Percentiles rank a stretch among this genome's conserved stretches.
These are phyloP conservation scores for Drosophila oshimai DNA, from an alignment of 1,140 invertebrate species.

Conservation along the genomic window DNA sequence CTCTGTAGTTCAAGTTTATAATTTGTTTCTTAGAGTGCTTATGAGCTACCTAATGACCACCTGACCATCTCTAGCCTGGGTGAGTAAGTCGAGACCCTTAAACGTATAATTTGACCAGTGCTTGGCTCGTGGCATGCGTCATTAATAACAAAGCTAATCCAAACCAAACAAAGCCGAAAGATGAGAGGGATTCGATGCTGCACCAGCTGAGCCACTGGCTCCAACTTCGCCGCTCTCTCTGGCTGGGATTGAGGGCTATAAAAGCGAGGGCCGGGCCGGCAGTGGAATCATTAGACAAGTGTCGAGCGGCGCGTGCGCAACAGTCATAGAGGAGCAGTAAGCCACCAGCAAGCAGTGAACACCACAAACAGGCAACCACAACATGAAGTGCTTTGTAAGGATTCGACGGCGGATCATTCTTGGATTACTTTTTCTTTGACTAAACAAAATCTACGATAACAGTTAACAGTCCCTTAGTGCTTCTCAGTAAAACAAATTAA, in stretches of 20 bases:
- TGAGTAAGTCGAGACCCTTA: not conserved
- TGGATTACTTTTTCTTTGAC: constrained; percentile 12
- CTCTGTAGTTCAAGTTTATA: no score
- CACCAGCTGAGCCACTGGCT: not conserved
- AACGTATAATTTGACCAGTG: not conserved
- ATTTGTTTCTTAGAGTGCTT: no score
- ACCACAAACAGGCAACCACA: constrained; percentile 59
- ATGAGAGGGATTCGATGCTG: not conserved
- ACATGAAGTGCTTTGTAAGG: constrained; percentile 79
- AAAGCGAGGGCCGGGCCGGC: constrained; percentile 24
- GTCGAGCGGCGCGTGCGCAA: constrained; percentile 65
- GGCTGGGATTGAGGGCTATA: constrained; percentile 38
- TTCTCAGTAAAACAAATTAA: no score
- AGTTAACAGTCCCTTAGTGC: no score
- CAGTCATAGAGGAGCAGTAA: constrained; percentile 14
- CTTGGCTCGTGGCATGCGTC: constrained; percentile 58
- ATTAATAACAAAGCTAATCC: not conserved
- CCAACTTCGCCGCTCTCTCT: constrained; percentile 3
- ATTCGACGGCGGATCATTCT: not conserved
- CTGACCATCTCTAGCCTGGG: no score
- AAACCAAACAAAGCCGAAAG: not conserved
- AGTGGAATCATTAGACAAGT: constrained; percentile 61
- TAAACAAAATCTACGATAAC: not conserved
- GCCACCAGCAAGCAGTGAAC: constrained; percentile 11
- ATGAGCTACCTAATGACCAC: no score